Evolutionary conservation across 2,113 vertebrate genomes (phyloP), one percentile per base, ranked within the genome.

Genomic region (Alaudala cheleensis): DNA sequence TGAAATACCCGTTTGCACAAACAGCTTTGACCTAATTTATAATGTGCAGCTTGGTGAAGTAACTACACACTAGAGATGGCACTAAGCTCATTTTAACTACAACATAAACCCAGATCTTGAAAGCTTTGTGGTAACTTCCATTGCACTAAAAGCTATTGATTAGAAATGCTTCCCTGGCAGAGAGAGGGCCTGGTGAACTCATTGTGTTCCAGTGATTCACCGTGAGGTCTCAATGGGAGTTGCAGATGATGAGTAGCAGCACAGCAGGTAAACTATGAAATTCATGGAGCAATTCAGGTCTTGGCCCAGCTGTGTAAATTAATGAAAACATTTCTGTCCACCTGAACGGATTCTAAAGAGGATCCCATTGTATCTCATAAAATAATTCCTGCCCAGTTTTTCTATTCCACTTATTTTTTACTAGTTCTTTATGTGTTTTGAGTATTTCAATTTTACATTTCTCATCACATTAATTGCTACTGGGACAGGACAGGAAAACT

Each of bases 131-230:
- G 86, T 88, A 81, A 72, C 76, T 93, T 88, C 56, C 64, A 93
- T 93, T 94, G 76, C 60, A 69, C 76, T 97, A 88, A 94, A 94
- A 96, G 74, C 66, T 96, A 93, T 92, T 92, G 92, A 93, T 95
- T 82, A 65, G 62, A 89, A 82, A 44, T 77, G 28, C 45, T 78
- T 70, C 70, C 47, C 58, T 81, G 67, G 61, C 50, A 88, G 74
- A 92, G 77, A 45, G 14, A 20, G 22, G 21, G 18, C 20, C 66
- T 88, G 28, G 22, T 77, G 78, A 83, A 83, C n/a, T 80, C 81
- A 22, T 17, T 56, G 42, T 47, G 44, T 84, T 45, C 83, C 44
- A 49, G 1, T 86, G 72, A 94, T 67, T 88, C 72, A 73, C 65
- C 7, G 1, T 28, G 37, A 79, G 69, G 42, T 71, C 81, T 87